Evolutionary conservation across 2,113 vertebrate species (phyloP), one percentile per base, ranked within the genome.

Genomic region (Amphiprion percula): DNA sequence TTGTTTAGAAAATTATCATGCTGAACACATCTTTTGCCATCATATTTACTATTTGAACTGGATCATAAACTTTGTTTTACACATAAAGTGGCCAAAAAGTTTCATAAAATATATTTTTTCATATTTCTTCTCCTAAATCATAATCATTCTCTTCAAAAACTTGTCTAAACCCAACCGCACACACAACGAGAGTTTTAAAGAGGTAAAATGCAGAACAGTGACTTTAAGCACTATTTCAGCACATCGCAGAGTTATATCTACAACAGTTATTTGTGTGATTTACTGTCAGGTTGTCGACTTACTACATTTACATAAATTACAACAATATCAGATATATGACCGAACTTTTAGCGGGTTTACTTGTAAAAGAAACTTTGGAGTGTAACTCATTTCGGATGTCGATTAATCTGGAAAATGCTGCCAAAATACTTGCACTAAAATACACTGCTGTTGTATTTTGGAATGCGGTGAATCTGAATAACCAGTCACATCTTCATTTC

Each of bases 41-140:
- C n/a, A 58, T 24, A 58, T 23, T 58, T 19, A 69, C 15, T n/a
- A 58, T 16, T 14, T 56, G 37, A 47, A 19, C 19, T 54, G 77
- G 37, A 61, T 54, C 15, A 54, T 28, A 23, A 28, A 15, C 16
- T 52, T 59, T 21, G 7, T 58, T 33, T 59, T 23, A 54, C 47
- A 67, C 28, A 44, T 7, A 44, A 44, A 46, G 46, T 1, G 0
- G 26, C 10, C 19, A 55, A 46, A 8, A 59, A 23, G 50, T 14
- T 56, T 62, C 17, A 44, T 15, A 54, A 59, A 69, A 54, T 17
- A 28, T 14, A 2, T 46, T n/a, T 30, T 10, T 44, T 8, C 9
- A 10, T 10, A 37, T 37, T 37, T 44, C 41, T 15, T 14, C 14
- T 44, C 41, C 41, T 44, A 44, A 37, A 37, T 37, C 33, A 37